phyloP scores from a whole-genome alignment of 2,797 vertebrate species.

The Odontamblyopus lacepedii region DNA sequence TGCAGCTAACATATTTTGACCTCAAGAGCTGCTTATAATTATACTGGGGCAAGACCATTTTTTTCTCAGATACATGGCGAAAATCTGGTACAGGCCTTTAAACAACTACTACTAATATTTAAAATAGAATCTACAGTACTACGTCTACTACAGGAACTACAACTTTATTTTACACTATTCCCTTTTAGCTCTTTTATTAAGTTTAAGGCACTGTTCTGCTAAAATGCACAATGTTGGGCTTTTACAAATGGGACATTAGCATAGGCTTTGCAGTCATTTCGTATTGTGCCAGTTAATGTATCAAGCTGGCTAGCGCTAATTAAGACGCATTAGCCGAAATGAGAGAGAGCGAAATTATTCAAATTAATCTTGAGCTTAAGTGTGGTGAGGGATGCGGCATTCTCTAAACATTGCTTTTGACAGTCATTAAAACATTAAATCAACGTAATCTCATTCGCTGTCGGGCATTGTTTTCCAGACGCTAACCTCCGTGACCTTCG shows the following conservation, averaged over 20 bases:
- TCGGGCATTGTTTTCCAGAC: not conserved
- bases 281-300: conserved; percentile 15
- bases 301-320: conserved; percentile 11
- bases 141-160: too few relatives aligned
- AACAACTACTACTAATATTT: too few relatives aligned
- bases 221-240: not conserved
- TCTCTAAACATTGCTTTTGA: conserved; percentile 12
- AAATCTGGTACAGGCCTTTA: too few relatives aligned
- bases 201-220: not conserved
- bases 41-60: too few relatives aligned
- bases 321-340: conserved; percentile 11
- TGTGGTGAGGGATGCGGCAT: conserved; percentile 6
- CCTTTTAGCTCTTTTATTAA: too few relatives aligned
- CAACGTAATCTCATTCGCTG: conserved; percentile 2
- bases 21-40: too few relatives aligned
- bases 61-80: too few relatives aligned
- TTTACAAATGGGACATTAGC: conserved; percentile 4
- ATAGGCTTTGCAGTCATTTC: not conserved
- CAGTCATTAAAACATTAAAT: conserved; percentile 16
- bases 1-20: too few relatives aligned
- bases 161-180: too few relatives aligned
- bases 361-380: conserved; percentile 13
- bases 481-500: conserved; percentile 3
- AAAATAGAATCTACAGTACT: too few relatives aligned
- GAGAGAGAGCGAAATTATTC: conserved; percentile 1